phyloP scores from a whole-genome alignment of 2,888 invertebrate genomes.

The Ormyrus labotus region DNA sequence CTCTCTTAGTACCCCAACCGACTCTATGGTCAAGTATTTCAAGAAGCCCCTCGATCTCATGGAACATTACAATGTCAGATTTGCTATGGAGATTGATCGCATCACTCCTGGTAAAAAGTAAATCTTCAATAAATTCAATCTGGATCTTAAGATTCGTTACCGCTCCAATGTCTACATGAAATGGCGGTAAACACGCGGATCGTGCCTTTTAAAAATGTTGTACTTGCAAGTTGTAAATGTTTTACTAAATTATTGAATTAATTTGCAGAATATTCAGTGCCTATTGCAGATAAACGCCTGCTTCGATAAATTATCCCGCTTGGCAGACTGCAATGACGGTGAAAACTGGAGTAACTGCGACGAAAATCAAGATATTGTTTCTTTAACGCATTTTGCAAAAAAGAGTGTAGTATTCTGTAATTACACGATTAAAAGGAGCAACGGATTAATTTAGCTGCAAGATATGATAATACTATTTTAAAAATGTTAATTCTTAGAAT shows the following conservation, averaged over 20 bases:
- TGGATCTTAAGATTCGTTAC: background rate
- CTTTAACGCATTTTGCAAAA: no score
- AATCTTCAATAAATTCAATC: background rate
- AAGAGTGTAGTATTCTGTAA: no score
- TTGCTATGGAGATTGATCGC: background rate
- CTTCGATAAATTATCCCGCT: conserved; percentile 25
- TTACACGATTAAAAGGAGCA: no score
- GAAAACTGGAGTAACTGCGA: conserved; percentile 17
- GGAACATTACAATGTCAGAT: background rate
- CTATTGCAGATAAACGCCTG: conserved; percentile 11
- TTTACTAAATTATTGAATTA: background rate
- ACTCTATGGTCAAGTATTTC: conserved; percentile 28
- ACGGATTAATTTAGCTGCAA: no score
- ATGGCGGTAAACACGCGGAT: conserved; percentile 15
- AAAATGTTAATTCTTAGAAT: no score
- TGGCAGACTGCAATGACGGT: conserved; percentile 1
- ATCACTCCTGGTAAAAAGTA: conserved; percentile 13
- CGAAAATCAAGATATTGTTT: background rate
- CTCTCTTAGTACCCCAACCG: background rate
- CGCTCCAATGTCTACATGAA: background rate
- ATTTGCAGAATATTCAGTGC: conserved; percentile 32
- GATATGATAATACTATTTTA: no score
- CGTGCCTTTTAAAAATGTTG: background rate
- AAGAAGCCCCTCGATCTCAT: background rate
- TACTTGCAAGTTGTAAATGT: background rate